A percentile compares a stretch with the other conserved stretches of the same genome.
phyloP scores from a whole-genome alignment of 35 echinoderm and acorn worm species.

The Apostichopus japonicus region DNA sequence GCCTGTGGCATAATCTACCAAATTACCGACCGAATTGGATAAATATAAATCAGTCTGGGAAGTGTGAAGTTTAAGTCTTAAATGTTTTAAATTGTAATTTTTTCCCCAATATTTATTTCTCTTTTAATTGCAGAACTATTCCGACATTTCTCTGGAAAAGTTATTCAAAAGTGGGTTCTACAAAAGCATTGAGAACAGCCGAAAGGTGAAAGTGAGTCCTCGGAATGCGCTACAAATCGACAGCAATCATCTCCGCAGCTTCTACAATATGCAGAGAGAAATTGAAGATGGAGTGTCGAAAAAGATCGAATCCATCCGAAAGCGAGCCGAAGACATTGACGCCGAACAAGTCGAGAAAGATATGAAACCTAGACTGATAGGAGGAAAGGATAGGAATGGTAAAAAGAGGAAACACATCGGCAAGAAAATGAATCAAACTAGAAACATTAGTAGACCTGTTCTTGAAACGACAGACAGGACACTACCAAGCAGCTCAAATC shows the following conservation, averaged over 20 bases:
- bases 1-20: too few relatives aligned
- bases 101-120: neutral
- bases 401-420: neutral
- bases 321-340: neutral
- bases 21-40: too few relatives aligned
- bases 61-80: too few relatives aligned
- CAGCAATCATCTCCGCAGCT: neutral
- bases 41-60: too few relatives aligned
- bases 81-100: too few relatives aligned
- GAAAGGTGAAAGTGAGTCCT: neutral
- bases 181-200: neutral
- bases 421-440: neutral
- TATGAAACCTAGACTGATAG: neutral
- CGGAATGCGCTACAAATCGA: neutral
- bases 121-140: neutral
- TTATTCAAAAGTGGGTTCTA: constrained; percentile 41
- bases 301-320: constrained; percentile 5
- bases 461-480: neutral
- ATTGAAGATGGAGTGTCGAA: neutral
- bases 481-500: neutral
- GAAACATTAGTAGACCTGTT: neutral
- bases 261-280: neutral
- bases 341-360: neutral
- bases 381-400: neutral
- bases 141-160: neutral